These are phyloP conservation scores for Coenonympha arcania DNA, from an alignment of 2,888 invertebrate genomes.

Conservation along the genomic window DNA sequence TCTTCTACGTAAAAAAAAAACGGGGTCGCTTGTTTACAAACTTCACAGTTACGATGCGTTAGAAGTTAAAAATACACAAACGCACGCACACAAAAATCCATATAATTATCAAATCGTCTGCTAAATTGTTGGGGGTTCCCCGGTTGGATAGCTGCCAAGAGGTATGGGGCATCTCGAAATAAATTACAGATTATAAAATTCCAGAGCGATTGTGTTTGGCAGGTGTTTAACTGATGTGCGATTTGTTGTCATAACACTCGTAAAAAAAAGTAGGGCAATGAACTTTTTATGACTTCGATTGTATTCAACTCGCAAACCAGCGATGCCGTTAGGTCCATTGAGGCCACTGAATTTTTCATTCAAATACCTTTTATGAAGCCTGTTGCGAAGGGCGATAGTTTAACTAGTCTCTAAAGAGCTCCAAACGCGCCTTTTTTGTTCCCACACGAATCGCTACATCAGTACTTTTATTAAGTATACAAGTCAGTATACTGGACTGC, in stretches of 20 bases:
- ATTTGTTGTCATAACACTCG: not conserved
- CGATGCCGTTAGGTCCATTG: no score
- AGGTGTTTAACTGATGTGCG: conserved; percentile 6
- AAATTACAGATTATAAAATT: conserved; percentile 60
- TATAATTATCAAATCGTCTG: conserved; percentile 69
- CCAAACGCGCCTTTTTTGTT: no score
- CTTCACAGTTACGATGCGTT: not conserved
- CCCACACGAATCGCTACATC: no score
- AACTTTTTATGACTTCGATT: no score
- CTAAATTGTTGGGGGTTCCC: conserved; percentile 64
- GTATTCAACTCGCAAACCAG: no score
- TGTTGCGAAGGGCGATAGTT: no score
- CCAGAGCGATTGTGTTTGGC: conserved; percentile 17
- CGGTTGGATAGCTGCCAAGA: conserved; percentile 67
- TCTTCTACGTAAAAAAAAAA: not conserved
- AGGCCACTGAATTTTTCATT: no score
- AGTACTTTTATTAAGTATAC: no score
- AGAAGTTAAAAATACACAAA: conserved; percentile 2
- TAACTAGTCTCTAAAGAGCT: no score
- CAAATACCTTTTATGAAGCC: no score
- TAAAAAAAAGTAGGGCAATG: no score
- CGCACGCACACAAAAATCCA: conserved; percentile 52
- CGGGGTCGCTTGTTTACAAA: not conserved
- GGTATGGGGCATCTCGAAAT: conserved; percentile 64
- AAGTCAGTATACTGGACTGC: no score